Conservation (phyloP, 2,888 invertebrate species). For the Platycnemis pennipes region DNA sequence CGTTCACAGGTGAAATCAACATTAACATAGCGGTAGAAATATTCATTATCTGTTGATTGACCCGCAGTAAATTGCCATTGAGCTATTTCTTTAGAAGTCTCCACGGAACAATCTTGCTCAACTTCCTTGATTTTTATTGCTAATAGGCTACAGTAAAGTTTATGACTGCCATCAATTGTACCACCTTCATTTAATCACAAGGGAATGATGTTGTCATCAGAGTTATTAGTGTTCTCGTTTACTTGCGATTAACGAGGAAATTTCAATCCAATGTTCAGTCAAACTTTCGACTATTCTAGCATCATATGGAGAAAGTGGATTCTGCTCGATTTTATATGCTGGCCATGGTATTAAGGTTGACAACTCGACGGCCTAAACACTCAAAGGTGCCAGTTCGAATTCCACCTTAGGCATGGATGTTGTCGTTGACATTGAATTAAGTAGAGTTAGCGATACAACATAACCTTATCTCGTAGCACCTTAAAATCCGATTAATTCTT, state of each 20-base stretch:
- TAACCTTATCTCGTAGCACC: too few relatives aligned
- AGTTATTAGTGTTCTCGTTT: not conserved
- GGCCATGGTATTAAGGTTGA: too few relatives aligned
- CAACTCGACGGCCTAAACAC: too few relatives aligned
- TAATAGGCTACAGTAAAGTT: not conserved
- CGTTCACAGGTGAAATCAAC: not conserved
- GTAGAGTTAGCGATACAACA: too few relatives aligned
- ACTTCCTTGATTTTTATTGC: not conserved
- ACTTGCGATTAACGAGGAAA: not conserved
- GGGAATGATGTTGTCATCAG: not conserved
- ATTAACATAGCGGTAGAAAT: not conserved
- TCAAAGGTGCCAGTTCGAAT: too few relatives aligned
- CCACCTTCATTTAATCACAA: not conserved
- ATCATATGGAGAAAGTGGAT: too few relatives aligned
- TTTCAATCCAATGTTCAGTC: not conserved
- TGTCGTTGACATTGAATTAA: too few relatives aligned
- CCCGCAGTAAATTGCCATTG: not conserved
- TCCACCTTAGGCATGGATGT: too few relatives aligned
- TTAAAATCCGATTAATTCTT: too few relatives aligned
- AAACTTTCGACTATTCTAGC: too few relatives aligned
- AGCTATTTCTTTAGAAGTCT: not conserved
- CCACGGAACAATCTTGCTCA: not conserved
- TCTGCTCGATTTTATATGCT: too few relatives aligned
- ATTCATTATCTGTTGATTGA: not conserved
- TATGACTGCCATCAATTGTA: not conserved